These are phyloP conservation scores for Drosophila sordidapex DNA, from an alignment of 2,888 invertebrate species.

Conservation along the genomic window DNA sequence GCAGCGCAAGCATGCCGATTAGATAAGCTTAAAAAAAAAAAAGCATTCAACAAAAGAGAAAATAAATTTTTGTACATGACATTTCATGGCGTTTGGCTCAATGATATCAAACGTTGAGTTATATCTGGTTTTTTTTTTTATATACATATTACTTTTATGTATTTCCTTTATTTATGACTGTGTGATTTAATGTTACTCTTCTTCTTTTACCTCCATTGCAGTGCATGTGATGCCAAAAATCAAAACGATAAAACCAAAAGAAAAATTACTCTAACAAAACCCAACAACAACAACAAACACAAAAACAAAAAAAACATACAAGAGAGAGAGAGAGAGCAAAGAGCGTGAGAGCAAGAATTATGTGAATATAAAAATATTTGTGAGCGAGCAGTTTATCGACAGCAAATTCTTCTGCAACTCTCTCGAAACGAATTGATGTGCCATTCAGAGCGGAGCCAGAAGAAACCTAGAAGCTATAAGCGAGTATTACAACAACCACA, in stretches of 20 bases:
- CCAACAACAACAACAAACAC: not conserved
- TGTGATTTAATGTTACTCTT: conserved; percentile 21
- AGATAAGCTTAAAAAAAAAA: conserved; percentile 38
- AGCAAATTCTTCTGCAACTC: conserved; percentile 36
- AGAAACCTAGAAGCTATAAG: conserved; percentile 79
- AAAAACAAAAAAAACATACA: not conserved
- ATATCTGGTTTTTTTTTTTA: not conserved
- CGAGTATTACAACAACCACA: conserved; percentile 71
- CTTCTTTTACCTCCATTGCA: conserved; percentile 36
- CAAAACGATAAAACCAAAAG: conserved; percentile 35
- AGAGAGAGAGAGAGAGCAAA: not conserved
- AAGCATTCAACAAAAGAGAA: conserved; percentile 4
- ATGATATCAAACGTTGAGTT: conserved; percentile 20
- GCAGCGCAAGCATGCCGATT: conserved; percentile 29
- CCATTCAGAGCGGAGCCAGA: conserved; percentile 65
- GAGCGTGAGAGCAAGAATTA: conserved; percentile 40
- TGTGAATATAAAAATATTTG: conserved; percentile 38
- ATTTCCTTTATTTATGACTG: conserved; percentile 27
- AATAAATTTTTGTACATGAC: conserved; percentile 2
- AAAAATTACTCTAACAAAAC: conserved; percentile 23
- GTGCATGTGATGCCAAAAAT: conserved; percentile 70
- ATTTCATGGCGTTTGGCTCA: conserved; percentile 1
- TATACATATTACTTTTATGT: conserved; percentile 9
- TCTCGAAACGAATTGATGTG: conserved; percentile 63
- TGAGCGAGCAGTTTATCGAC: conserved; percentile 32